These are phyloP conservation scores for Brachionus rubens DNA, from an alignment of 1,140 invertebrate species.

Conservation along the genomic window DNA sequence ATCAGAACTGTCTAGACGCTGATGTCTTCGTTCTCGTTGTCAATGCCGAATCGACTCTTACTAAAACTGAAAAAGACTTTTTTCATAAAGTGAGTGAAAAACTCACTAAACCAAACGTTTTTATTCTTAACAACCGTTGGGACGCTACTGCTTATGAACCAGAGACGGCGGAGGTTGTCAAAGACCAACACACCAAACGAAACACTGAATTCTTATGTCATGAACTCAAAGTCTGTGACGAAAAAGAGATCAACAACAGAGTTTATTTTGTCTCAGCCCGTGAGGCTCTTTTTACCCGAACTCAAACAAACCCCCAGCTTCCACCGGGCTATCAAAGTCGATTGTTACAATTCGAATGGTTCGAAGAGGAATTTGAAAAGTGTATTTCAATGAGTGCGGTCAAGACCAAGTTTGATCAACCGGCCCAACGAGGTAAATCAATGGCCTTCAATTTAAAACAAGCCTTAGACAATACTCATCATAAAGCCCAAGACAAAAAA, in stretches of 20 bases:
- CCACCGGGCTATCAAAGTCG: slow-evolving; percentile 22
- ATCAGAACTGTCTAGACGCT: slow-evolving; percentile 95
- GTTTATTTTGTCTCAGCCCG: slow-evolving; percentile 98
- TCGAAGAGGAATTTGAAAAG: slow-evolving; percentile 63
- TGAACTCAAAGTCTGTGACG: slow-evolving; percentile 83
- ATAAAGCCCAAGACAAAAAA: slow-evolving; percentile 8
- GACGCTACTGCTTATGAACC: slow-evolving; percentile 92
- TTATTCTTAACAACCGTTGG: slow-evolving; percentile 98
- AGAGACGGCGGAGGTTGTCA: slow-evolving; percentile 69
- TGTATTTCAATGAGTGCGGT: slow-evolving; percentile 97
- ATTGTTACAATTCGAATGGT: slow-evolving; percentile 43
- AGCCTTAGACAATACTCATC: not conserved
- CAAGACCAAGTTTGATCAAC: slow-evolving; percentile 96
- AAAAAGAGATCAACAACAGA: slow-evolving; percentile 79
- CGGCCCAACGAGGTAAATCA: slow-evolving; percentile 77
- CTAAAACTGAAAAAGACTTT: slow-evolving; percentile 97
- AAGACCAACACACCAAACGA: slow-evolving; percentile 87
- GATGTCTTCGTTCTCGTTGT: slow-evolving; percentile 98
- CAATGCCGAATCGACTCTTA: slow-evolving; percentile 97
- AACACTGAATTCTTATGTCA: slow-evolving; percentile 88
- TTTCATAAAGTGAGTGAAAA: slow-evolving; percentile 96
- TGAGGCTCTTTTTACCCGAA: slow-evolving; percentile 80
- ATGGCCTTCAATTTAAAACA: slow-evolving; percentile 8
- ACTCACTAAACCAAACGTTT: slow-evolving; percentile 97
- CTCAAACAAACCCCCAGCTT: slow-evolving; percentile 65